Evolutionary conservation across 2,797 vertebrate species (phyloP).

Genomic region (Triplophysa yarkandensis): DNA sequence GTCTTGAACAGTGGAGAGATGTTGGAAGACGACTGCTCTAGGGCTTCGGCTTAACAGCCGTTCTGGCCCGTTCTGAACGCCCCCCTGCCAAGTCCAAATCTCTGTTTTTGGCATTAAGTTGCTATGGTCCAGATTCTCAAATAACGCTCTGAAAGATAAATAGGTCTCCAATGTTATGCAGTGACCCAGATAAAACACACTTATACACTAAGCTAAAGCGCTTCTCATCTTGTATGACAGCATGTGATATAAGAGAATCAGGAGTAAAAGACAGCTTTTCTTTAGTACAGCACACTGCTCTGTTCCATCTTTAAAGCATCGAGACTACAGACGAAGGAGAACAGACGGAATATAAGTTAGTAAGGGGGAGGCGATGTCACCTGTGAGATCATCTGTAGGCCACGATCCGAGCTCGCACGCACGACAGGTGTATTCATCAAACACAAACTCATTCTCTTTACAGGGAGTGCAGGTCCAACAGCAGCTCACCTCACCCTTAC

Average conservation of each 20-base stretch:
- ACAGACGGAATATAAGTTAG: background rate
- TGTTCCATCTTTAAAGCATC: too few relatives aligned
- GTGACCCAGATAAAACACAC: slow-evolving; percentile 46
- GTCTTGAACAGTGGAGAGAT: slow-evolving; percentile 2
- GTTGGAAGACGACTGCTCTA: slow-evolving; percentile 42
- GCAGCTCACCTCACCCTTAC: slow-evolving; percentile 98
- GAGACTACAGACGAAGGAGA: background rate
- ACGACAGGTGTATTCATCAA: slow-evolving; percentile 94
- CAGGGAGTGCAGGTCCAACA: slow-evolving; percentile 98
- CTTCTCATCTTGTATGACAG: too few relatives aligned
- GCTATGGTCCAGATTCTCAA: slow-evolving; percentile 46
- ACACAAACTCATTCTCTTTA: slow-evolving; percentile 98
- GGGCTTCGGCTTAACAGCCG: slow-evolving; percentile 36
- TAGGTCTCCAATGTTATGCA: slow-evolving; percentile 35
- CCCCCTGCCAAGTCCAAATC: slow-evolving; percentile 51
- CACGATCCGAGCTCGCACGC: slow-evolving; percentile 92
- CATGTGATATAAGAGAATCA: background rate
- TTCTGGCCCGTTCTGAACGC: slow-evolving; percentile 42
- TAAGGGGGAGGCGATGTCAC: slow-evolving; percentile 67
- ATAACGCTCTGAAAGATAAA: slow-evolving; percentile 45
- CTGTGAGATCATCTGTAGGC: slow-evolving; percentile 93
- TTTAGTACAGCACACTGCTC: slow-evolving; percentile 1
- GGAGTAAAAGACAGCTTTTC: background rate
- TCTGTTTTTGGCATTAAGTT: slow-evolving; percentile 50
- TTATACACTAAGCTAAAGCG: slow-evolving; percentile 6